Base-by-base conservation (phyloP, 2,113 vertebrate genomes). In the Rousettus leschenaultii region DNA sequence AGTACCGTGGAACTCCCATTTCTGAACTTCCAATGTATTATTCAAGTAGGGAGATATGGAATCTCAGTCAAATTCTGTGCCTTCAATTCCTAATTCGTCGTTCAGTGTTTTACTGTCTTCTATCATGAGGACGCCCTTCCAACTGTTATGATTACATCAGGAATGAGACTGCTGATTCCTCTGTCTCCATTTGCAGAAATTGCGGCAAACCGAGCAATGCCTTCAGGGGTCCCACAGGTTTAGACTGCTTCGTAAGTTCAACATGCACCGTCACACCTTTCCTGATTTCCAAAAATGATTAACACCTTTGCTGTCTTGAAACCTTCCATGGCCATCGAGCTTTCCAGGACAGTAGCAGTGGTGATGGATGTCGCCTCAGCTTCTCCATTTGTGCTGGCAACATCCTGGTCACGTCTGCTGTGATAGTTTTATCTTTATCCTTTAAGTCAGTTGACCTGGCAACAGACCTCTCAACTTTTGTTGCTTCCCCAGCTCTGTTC, bases 41-140 rank as follows among this genome's bases (percentile, higher is more conserved):
- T 99, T 99, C 96, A 99, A 99, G 96, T 99, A 99, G 0, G 98
- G 99, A 35, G 99, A 99, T 94, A 99, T 99, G 97, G 99, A 99
- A 18, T 99, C 99, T 18, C 99, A 98, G 96, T 99, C 99, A 73
- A 98, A 99, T 96, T 99, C 99, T 99, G 99, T 98, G 0, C 99
- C 98, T 98, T 99, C 98, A 68, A 99, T 99, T 98, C 99, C 99
- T 97, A 99, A 78, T 97, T 99, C 99, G 57, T 99, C 99, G 0
- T 99, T 99, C 35, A 99, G 90, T 65, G 99, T 99, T 98, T 99
- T 99, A 28, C 99, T 99, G 96, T 99, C 99, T 99, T 99, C 99
- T 43, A 98, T 98, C 21, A 99, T 99, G 96, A 99, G 99, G 83
- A 99, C 99, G n/a, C 98, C 99, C 53, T 99, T 99, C 33, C 99